These are phyloP conservation scores for Suillia variegata DNA, from an alignment of 2,888 invertebrate species.

Conservation along the genomic window DNA sequence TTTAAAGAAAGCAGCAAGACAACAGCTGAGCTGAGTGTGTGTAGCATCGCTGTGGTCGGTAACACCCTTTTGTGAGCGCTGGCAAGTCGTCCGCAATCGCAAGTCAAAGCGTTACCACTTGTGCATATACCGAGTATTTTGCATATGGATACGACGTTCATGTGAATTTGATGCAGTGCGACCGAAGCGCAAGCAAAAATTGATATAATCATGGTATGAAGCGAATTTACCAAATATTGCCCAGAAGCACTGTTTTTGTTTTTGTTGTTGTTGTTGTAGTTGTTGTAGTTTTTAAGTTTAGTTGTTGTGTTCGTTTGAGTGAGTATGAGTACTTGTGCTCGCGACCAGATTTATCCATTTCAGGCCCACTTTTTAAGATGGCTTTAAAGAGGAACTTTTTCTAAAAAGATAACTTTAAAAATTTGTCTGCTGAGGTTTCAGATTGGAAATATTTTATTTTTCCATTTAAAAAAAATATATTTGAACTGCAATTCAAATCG, in stretches of 20 bases:
- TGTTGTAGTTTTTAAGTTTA: conserved; percentile 1
- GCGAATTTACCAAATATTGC: conserved; percentile 25
- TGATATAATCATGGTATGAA: conserved; percentile 26
- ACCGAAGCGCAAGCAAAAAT: conserved; percentile 9
- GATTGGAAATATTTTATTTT: too few relatives aligned
- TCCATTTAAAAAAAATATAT: too few relatives aligned
- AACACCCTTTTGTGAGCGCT: conserved; percentile 18
- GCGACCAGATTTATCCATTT: too few relatives aligned
- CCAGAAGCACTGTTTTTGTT: conserved; percentile 28
- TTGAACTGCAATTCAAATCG: too few relatives aligned
- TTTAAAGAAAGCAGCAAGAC: background rate
- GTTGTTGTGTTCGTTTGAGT: background rate
- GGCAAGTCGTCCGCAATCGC: too few relatives aligned
- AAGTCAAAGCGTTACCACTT: too few relatives aligned
- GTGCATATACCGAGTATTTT: too few relatives aligned
- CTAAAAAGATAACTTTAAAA: too few relatives aligned
- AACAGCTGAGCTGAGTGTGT: background rate
- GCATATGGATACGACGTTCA: conserved; percentile 15
- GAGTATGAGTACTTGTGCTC: too few relatives aligned
- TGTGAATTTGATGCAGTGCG: background rate
- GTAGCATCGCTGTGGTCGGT: conserved; percentile 18
- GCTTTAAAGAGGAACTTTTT: too few relatives aligned
- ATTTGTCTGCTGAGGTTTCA: too few relatives aligned
- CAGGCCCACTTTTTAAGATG: too few relatives aligned
- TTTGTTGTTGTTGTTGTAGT: conserved; percentile 3